Conservation (phyloP, 2,888 invertebrate species). For the Yponomeuta sedellus region DNA sequence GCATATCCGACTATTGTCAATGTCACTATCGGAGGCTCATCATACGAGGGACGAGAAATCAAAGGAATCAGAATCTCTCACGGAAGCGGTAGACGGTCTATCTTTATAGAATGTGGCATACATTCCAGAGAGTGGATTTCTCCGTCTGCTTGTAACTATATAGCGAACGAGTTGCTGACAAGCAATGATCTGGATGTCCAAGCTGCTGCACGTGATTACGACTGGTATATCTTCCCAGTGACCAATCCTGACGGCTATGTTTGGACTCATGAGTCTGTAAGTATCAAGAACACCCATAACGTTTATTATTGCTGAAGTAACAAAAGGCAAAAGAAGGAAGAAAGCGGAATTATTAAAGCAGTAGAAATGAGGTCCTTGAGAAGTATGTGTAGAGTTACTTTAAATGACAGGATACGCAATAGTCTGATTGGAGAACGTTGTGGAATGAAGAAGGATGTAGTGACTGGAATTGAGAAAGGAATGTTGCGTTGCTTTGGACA, state of each 20-base stretch:
- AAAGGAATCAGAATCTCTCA: constrained; percentile 62
- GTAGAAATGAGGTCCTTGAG: too few species aligned
- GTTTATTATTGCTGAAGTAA: too few species aligned
- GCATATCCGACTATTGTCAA: constrained; percentile 18
- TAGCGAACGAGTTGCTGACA: constrained; percentile 66
- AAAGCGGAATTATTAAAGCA: too few species aligned
- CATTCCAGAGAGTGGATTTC: constrained; percentile 82
- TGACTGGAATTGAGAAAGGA: too few species aligned
- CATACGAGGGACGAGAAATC: constrained; percentile 56
- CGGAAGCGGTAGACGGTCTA: constrained; percentile 34
- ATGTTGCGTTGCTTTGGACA: too few species aligned
- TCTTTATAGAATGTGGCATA: constrained; percentile 50
- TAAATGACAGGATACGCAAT: too few species aligned
- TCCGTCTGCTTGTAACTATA: constrained; percentile 69
- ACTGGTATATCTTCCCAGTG: constrained; percentile 9
- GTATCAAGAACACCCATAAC: constrained; percentile 20
- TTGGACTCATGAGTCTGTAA: constrained; percentile 78
- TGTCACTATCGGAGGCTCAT: constrained; percentile 16
- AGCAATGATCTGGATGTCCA: background rate
- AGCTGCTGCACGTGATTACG: background rate
- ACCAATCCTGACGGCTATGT: constrained; percentile 87
- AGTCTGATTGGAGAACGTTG: too few species aligned
- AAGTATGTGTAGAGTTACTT: too few species aligned
- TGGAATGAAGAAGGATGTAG: too few species aligned
- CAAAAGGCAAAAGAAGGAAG: too few species aligned